Base-by-base conservation (phyloP, 2,797 vertebrate species). In the Clarias platycephalus region DNA sequence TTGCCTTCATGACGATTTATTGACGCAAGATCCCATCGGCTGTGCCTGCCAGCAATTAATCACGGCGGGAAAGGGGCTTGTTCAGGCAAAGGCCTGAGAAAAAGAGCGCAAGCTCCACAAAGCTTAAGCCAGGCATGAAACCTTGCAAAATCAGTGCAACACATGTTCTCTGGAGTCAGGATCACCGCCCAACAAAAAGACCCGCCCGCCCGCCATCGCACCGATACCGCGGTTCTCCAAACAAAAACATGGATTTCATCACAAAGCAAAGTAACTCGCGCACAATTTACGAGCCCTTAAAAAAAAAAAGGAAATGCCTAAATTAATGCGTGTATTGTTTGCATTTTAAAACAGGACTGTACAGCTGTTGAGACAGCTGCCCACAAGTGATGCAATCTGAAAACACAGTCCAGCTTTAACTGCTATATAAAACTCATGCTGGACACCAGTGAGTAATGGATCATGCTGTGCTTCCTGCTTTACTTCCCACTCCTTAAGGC, bases 1-100 rank as follows among this genome's bases (percentile, higher is more conserved):
- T 91, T 86, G 88, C 93, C 91, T 89, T 90, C 88, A 86, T 94
- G 92, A 93, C 92, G 89, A 92, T 92, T 91, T 93, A 94, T 90
- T 95, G 93, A 95, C 91, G 92, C 90, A 94, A 92, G 90, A 94
- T 84, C 89, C 90, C 87, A 88, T 83, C 85, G 83, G 85, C 87
- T 90, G 87, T 90, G 91, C 90, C 90, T 90, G 92, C 91, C 90
- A 94, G 91, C 81, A 89, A 93, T 93, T 94, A 93, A 91, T 89
- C 91, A 88, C 87, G 74, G 82, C 89, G 86, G 86, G 87, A 92
- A 87, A 90, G 22, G 74, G 87, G 90, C 87, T 83, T 88, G 85
- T 89, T 89, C 84, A 87, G 83, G 80, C 86, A 84, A 86, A 85
- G 87, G 88, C 85, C 88, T 88, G 87, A 85, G 70, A 83, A 80